Base-by-base conservation (phyloP, 2,888 invertebrate species). In the Drosophila macrospina region DNA sequence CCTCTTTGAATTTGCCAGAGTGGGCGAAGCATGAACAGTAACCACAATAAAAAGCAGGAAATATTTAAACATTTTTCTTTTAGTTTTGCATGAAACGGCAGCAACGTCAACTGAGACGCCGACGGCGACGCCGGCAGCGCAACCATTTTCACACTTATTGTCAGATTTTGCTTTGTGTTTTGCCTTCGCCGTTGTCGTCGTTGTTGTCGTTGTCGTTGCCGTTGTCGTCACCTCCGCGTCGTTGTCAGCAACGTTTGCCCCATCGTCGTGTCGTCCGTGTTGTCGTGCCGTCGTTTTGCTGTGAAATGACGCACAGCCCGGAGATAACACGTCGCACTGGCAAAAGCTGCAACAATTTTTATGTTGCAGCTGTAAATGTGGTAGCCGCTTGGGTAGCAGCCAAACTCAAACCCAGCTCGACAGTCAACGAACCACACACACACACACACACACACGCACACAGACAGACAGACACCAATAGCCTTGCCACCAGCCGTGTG, bases 1-100 rank as follows among this genome's bases (percentile, higher is more conserved):
- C 61, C 48, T 61, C 20, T 61, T 61, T 63, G 61, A 51, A 67
- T 70, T 64, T 57, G 63, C 70, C 52, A 50, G 10, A 32, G 41
- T 44, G 42, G 42, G 30, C 26, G 55, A 20, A n/a, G 24, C 61
- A 62, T 59, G 52, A 66, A 64, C 69, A 72, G 86, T 63, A 73
- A 70, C 75, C 79, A 83, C 72, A 80, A 90, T 90, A 90, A 90
- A 90, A 84, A 78, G 72, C 89, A 82, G 91, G 90, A 90, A 90
- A 90, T 90, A 89, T 90, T 90, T 89, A 89, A 89, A 89, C 89
- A 90, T 90, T 90, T 90, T 90, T 90, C 90, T 86, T 89, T 80
- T 86, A 86, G 86, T 88, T 89, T 86, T 87, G 85, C 80, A 86
- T 79, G 78, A 50, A 72, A 71, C 57, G 71, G 16, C 61, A 26